Conservation (phyloP, 2,888 invertebrate genomes). For the Fissipunctia ypsillon region DNA sequence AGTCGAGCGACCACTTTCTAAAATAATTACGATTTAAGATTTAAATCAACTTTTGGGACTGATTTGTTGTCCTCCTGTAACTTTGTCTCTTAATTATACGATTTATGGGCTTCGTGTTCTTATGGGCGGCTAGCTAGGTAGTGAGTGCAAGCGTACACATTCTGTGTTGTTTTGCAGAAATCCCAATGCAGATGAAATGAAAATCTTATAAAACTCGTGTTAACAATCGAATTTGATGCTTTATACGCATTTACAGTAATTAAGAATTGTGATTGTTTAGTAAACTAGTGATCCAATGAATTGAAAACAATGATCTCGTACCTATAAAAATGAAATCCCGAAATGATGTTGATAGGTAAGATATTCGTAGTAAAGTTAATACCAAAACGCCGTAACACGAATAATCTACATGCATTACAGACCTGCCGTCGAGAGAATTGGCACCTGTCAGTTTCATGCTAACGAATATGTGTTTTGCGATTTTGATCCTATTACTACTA, state of each 20-base stretch:
- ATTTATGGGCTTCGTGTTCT: background rate
- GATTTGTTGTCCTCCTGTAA: constrained; percentile 10
- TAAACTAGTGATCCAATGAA: background rate
- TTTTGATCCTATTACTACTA: too few relatives aligned
- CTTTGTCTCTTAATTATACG: background rate
- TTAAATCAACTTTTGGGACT: constrained; percentile 40
- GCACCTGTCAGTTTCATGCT: too few relatives aligned
- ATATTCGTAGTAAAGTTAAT: background rate
- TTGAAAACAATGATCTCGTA: background rate
- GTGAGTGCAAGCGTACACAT: background rate
- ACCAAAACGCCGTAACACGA: background rate
- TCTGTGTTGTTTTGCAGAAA: background rate
- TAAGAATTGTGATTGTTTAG: background rate
- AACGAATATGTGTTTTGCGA: too few relatives aligned
- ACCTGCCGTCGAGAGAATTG: too few relatives aligned
- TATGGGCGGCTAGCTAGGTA: background rate
- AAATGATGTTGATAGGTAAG: background rate
- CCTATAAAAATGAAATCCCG: background rate
- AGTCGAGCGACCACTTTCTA: constrained; percentile 60
- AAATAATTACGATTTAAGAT: constrained; percentile 57
- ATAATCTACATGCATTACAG: constrained; percentile 3
- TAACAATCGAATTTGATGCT: background rate
- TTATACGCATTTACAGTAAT: background rate
- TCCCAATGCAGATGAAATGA: background rate
- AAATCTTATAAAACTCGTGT: too few relatives aligned